phyloP scores from a whole-genome alignment of 2,888 invertebrate genomes.

The Hemicrepidius hirtus region DNA sequence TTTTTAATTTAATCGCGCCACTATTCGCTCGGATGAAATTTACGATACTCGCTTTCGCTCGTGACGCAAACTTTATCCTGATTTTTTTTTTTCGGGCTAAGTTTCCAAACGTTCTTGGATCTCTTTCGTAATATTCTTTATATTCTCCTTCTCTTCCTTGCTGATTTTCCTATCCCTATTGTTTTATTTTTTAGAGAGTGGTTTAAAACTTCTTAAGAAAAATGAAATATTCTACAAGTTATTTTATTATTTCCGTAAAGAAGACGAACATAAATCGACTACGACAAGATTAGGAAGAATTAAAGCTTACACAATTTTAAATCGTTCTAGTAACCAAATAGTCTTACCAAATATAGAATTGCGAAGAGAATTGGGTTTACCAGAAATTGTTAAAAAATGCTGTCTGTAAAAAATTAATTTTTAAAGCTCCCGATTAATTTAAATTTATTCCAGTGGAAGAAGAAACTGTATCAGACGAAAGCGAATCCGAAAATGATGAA shows the following conservation, averaged over 20 bases:
- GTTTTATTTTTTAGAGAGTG: slow-evolving; percentile 46
- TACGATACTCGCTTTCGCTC: too few relatives aligned
- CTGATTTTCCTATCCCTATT: too few relatives aligned
- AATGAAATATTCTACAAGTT: slow-evolving; percentile 50
- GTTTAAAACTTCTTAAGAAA: slow-evolving; percentile 49
- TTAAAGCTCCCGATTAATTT: not conserved
- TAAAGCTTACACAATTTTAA: slow-evolving; percentile 56
- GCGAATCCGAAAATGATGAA: slow-evolving; percentile 49
- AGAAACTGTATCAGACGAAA: slow-evolving; percentile 21
- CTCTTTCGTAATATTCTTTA: too few relatives aligned
- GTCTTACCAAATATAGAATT: slow-evolving; percentile 25
- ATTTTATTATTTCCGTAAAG: slow-evolving; percentile 54
- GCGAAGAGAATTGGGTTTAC: slow-evolving; percentile 47
- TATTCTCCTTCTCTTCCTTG: too few relatives aligned
- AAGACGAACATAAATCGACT: not conserved
- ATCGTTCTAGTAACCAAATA: slow-evolving; percentile 50
- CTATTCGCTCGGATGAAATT: too few relatives aligned
- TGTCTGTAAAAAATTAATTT: not conserved
- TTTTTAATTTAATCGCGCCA: too few relatives aligned
- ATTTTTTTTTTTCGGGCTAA: too few relatives aligned
- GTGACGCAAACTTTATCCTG: too few relatives aligned
- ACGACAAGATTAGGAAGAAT: slow-evolving; percentile 50
- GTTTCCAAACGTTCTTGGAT: too few relatives aligned
- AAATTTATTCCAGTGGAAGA: not conserved
- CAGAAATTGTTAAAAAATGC: slow-evolving; percentile 7